Evolutionary conservation across 2,797 vertebrate species (phyloP).

Genomic region (Buceros bicornis): DNA sequence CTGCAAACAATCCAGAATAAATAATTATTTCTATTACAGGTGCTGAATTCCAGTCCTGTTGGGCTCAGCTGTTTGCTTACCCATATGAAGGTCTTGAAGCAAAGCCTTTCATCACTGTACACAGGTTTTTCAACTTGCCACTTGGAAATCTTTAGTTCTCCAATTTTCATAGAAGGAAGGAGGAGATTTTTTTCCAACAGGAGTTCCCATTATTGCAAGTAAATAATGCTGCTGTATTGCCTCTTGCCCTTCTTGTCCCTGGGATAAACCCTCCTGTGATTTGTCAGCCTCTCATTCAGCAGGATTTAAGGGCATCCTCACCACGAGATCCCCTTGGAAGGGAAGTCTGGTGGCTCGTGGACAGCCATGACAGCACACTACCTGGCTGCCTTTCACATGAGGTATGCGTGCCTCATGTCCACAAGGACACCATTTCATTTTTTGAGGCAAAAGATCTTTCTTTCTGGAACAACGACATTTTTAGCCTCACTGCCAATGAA

Average conservation of each 20-base stretch:
- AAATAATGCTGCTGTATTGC: not conserved
- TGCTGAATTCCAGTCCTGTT: not conserved
- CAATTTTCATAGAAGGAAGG: not conserved
- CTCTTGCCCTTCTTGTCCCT: not conserved
- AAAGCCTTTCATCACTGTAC: not conserved
- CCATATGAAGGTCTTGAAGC: not conserved
- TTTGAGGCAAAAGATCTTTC: not conserved
- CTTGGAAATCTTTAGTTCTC: not conserved
- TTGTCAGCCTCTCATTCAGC: not conserved
- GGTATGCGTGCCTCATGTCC: not conserved
- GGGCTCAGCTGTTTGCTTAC: not conserved
- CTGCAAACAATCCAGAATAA: not conserved
- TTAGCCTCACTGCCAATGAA: not conserved
- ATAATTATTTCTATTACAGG: constrained; percentile 33
- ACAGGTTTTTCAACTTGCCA: not conserved
- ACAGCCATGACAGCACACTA: not conserved
- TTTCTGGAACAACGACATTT: not conserved
- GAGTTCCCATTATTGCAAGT: not conserved
- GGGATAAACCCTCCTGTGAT: not conserved
- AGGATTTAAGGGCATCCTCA: not conserved
- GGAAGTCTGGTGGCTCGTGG: not conserved
- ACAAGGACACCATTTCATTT: not conserved
- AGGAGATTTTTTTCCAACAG: not conserved
- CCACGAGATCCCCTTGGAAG: fast-evolving
- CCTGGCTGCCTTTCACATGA: not conserved